Conservation (phyloP, 2,888 invertebrate genomes). For the Amaurobius ferox region DNA sequence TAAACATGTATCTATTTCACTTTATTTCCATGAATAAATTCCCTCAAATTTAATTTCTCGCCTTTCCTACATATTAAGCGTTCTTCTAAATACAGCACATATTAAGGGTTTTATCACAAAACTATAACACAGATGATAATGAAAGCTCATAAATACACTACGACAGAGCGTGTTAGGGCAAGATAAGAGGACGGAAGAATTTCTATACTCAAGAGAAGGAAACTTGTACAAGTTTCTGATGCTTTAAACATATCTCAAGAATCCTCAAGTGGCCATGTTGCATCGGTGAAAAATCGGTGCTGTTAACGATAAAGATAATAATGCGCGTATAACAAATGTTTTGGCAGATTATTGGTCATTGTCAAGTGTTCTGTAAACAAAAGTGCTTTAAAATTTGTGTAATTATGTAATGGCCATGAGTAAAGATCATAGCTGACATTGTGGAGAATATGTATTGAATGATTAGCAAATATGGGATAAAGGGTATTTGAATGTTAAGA, state of each 20-base stretch:
- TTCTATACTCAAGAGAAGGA: neutral
- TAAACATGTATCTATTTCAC: neutral
- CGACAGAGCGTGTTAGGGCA: neutral
- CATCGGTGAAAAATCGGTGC: neutral
- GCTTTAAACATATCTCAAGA: neutral
- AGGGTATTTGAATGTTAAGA: too few relatives aligned
- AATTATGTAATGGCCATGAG: too few relatives aligned
- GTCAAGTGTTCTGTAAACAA: neutral
- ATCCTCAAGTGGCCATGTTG: neutral
- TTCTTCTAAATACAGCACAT: neutral
- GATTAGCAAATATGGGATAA: too few relatives aligned
- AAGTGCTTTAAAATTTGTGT: neutral
- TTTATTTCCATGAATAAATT: neutral
- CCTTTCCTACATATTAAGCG: neutral
- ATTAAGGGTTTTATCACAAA: neutral
- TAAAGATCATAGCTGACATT: too few relatives aligned
- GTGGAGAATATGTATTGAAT: too few relatives aligned
- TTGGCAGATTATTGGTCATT: constrained; percentile 3
- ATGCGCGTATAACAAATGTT: neutral
- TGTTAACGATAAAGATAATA: neutral
- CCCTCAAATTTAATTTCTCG: neutral
- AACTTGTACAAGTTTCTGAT: neutral
- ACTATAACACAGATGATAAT: neutral
- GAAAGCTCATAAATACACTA: constrained; percentile 3
- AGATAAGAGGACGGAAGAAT: neutral